Evolutionary conservation across 2,888 invertebrate species (phyloP), one percentile per base, ranked within the genome.

Genomic region (Gymnocheta viridis): DNA sequence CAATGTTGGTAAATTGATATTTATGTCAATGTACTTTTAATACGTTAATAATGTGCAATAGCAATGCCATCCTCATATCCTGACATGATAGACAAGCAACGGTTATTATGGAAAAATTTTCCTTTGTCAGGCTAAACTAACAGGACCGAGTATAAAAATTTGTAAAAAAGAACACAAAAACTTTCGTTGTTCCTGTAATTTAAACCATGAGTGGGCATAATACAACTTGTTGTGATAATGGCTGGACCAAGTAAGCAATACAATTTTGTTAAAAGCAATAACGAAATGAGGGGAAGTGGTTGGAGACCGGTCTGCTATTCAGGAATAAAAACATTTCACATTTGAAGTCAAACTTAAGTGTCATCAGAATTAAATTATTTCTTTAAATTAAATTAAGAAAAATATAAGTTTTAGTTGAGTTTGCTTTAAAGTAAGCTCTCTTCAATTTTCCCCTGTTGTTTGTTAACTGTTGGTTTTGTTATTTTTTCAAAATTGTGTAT

Each of bases 21-120:
- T 64, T 38, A 73, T 73, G 72, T 62, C 80, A 47, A 73, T 62
- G 78, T 6, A 70, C 78, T 54, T 41, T 47, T 41, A 78, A 69
- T 70, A 62, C 70, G 58, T 78, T 54, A 62, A 60, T 60, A 69
- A 62, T 60, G 60, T 69, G 51, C 19, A 54, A 51, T 14, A 70
- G 12, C 54, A 12, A 24, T 47, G 41, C 14, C 64, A 22, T 24
- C 24, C 35, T 74, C 17, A 44, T 79, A 72, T 62, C 32, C 64
- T 22, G 32, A 47, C 4, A 24, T 79, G 44, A 41, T 38, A 58
- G 66, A 49, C 49, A 66, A 9, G 32, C 24, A 44, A 56, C 17
- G 56, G 24, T 24, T 58, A 22, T 32, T 73, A 12, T 29, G 2
- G n/a, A 17, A 62, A 24, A 62, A 7, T n/a, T 24, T 17, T 38